phyloP scores from a whole-genome alignment of 37 sponge, comb jelly and placozoan species.

The Axinella damicornis region DNA sequence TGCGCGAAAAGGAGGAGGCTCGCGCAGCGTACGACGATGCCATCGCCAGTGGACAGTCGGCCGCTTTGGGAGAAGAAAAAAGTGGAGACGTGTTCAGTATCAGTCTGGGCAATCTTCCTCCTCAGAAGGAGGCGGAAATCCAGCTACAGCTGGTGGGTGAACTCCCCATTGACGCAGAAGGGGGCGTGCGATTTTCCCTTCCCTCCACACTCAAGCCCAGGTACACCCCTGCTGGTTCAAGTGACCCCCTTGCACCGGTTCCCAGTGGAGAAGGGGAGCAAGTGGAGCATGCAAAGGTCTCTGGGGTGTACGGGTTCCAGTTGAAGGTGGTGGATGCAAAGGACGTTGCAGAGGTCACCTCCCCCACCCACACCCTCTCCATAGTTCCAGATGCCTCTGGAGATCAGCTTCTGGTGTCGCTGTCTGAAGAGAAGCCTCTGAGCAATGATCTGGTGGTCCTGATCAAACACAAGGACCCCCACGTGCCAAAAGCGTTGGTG shows the following conservation, averaged over 20 bases:
- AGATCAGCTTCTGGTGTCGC: background rate
- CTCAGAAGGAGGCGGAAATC: constrained; percentile 56
- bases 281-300: constrained; percentile 10
- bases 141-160: constrained; percentile 57
- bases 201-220: constrained; percentile 59
- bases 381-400: background rate
- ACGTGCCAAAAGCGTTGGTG: constrained; percentile 36
- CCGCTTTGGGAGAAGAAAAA: constrained; percentile 68
- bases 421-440: background rate
- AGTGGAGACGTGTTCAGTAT: constrained; percentile 72
- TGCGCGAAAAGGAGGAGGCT: constrained; percentile 74
- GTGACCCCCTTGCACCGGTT: background rate
- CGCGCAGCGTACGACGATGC: constrained; percentile 68
- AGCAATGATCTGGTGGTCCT: constrained; percentile 60
- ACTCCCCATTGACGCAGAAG: constrained; percentile 61
- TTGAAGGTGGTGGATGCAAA: constrained; percentile 23
- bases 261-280: background rate
- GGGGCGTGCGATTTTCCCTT: constrained; percentile 51
- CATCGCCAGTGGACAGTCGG: constrained; percentile 66
- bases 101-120: constrained; percentile 74
- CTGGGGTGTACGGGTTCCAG: constrained; percentile 32
- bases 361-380: constrained; percentile 54
- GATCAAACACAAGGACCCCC: constrained; percentile 43
- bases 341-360: constrained; percentile 42
- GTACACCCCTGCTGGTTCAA: constrained; percentile 41